Percentiles rank a stretch among this genome's conserved stretches.
phyloP scores from a whole-genome alignment of 2,113 vertebrate species.

The Ciconia stormi region DNA sequence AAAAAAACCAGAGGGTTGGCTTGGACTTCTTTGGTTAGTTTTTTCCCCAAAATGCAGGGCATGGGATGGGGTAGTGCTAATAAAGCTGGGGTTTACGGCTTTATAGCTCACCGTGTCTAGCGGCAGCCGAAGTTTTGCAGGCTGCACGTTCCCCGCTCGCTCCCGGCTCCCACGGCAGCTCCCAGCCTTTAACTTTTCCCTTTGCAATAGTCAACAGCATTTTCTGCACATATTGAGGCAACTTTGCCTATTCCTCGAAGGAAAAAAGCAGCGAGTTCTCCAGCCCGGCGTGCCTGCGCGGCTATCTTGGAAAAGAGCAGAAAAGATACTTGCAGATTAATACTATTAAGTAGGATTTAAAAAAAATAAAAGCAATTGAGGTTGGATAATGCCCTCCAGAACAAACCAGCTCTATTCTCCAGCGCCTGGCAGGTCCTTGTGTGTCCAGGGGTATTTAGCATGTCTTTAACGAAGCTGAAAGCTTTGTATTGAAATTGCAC shows the following conservation, averaged over 20 bases:
- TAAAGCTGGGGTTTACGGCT: background rate
- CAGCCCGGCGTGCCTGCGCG: background rate
- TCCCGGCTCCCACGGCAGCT: background rate
- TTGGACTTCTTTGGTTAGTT: background rate
- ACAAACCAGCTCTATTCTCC: background rate
- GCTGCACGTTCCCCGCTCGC: background rate
- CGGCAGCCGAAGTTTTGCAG: background rate
- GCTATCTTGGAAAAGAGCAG: background rate
- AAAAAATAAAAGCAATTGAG: background rate
- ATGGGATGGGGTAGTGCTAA: rapidly evolving
- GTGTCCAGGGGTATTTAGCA: background rate
- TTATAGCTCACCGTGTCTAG: background rate
- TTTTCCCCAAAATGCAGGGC: background rate
- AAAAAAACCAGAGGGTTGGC: background rate
- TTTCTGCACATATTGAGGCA: background rate
- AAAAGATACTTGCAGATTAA: background rate
- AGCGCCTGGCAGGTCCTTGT: background rate
- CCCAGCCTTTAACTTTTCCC: background rate
- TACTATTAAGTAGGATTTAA: background rate
- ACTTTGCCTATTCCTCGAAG: background rate
- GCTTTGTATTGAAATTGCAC: background rate
- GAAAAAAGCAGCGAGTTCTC: background rate
- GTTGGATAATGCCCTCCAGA: background rate
- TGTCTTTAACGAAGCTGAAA: background rate
- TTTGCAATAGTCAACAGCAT: background rate